Evolutionary conservation across 2,888 invertebrate genomes (phyloP).

Genomic region (Vannuccia rotundouncinata): DNA sequence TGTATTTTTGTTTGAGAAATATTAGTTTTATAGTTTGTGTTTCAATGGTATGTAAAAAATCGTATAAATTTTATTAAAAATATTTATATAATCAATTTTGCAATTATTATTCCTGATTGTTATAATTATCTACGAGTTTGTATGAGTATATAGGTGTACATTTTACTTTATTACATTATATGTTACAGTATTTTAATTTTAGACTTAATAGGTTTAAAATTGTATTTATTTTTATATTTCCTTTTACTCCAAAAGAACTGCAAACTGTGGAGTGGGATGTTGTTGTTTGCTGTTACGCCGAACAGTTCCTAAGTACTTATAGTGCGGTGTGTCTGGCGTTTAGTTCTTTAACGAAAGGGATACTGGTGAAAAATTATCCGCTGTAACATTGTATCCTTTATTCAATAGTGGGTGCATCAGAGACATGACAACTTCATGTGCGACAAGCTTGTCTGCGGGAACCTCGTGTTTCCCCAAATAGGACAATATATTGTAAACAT

Average conservation of each 20-base stretch:
- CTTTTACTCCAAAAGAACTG: conserved; percentile 10
- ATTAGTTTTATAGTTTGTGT: too few relatives aligned
- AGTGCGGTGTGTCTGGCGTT: conserved; percentile 7
- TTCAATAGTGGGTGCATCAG: not conserved
- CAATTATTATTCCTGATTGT: too few relatives aligned
- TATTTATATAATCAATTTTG: too few relatives aligned
- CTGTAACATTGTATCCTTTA: conserved; percentile 2
- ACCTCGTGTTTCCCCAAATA: conserved; percentile 5
- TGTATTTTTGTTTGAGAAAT: too few relatives aligned
- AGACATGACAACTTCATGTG: conserved; percentile 13
- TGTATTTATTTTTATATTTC: too few relatives aligned
- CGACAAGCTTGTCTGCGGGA: conserved; percentile 7
- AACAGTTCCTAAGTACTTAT: conserved; percentile 8
- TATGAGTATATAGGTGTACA: too few relatives aligned
- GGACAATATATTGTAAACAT: conserved; percentile 31
- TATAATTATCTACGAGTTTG: too few relatives aligned
- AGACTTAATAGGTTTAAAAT: too few relatives aligned
- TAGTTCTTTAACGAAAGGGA: conserved; percentile 12
- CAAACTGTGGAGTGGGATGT: not conserved
- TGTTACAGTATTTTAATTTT: too few relatives aligned
- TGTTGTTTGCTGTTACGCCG: conserved; percentile 13
- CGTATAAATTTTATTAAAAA: too few relatives aligned
- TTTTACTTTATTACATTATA: too few relatives aligned
- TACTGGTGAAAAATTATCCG: conserved; percentile 15
- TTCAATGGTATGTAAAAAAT: too few relatives aligned